A percentile compares a stretch with the other conserved stretches of the same genome.
Evolutionary conservation across 2,888 invertebrate genomes (phyloP).

Genomic region (Mamestra brassicae): DNA sequence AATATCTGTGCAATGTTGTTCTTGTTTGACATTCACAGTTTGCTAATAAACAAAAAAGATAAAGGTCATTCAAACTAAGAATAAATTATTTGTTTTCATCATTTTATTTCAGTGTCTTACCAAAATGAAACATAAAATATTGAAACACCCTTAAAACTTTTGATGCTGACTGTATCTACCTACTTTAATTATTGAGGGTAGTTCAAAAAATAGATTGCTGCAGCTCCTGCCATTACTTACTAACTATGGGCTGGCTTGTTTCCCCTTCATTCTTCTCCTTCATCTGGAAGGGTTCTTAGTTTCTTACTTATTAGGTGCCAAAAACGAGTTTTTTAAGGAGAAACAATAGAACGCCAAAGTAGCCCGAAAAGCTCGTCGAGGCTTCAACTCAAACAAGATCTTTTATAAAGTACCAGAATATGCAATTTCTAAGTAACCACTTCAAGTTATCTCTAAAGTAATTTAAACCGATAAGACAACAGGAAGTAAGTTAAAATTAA

Average conservation of each 20-base stretch:
- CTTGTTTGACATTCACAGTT: conserved; percentile 52
- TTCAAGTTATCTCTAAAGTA: not conserved
- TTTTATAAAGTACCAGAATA: not conserved
- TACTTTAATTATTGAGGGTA: not conserved
- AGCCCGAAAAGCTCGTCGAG: not conserved
- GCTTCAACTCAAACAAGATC: not conserved
- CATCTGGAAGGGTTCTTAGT: not conserved
- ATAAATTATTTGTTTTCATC: not conserved
- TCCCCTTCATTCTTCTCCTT: not conserved
- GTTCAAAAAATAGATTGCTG: not conserved
- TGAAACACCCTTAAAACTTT: not conserved
- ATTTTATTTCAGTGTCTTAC: conserved; percentile 8
- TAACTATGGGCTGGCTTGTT: not conserved
- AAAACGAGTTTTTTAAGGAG: not conserved
- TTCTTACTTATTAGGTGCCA: not conserved
- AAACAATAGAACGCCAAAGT: not conserved
- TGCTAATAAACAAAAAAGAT: conserved; percentile 22
- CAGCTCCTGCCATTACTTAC: not conserved
- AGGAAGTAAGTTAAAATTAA: conserved; percentile 36
- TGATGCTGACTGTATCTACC: not conserved
- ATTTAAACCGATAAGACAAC: conserved; percentile 1
- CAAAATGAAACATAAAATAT: not conserved
- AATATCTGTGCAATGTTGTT: conserved; percentile 28
- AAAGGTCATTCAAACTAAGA: conserved; percentile 31
- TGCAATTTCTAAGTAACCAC: not conserved